These are phyloP conservation scores for Chloroceryle amazona DNA, from an alignment of 2,797 vertebrate genomes.

Conservation along the genomic window DNA sequence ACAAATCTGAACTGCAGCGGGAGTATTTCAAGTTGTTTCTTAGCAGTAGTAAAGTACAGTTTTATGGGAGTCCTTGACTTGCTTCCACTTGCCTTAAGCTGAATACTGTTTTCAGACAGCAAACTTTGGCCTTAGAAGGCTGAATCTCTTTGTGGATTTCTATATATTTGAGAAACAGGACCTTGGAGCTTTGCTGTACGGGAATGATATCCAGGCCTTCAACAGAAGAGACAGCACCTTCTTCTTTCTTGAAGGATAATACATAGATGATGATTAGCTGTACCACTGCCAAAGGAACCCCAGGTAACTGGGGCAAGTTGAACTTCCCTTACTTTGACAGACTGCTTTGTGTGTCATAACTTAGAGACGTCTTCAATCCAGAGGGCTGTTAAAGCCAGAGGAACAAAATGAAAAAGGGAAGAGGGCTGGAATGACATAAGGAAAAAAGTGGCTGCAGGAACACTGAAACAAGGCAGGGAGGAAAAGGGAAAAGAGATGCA, in stretches of 20 bases:
- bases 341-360: neutral
- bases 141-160: neutral
- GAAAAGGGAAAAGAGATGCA: neutral
- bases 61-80: neutral
- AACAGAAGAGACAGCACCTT: neutral
- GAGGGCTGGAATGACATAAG: neutral
- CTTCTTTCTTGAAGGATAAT: neutral
- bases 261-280: neutral
- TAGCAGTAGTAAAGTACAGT: neutral
- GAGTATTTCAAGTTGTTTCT: neutral
- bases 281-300: neutral
- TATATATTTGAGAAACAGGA: neutral
- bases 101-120: neutral
- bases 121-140: neutral
- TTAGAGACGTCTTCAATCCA: neutral
- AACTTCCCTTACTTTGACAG: neutral
- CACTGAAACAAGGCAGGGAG: neutral
- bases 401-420: neutral
- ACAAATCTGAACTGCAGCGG: neutral
- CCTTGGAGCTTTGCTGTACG: neutral
- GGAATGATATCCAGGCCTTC: neutral
- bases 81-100: neutral
- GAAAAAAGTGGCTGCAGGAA: neutral
- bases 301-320: neutral
- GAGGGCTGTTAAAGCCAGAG: neutral